Base-by-base conservation (phyloP, 2,888 invertebrate species). In the Drosophila neonasuta region DNA sequence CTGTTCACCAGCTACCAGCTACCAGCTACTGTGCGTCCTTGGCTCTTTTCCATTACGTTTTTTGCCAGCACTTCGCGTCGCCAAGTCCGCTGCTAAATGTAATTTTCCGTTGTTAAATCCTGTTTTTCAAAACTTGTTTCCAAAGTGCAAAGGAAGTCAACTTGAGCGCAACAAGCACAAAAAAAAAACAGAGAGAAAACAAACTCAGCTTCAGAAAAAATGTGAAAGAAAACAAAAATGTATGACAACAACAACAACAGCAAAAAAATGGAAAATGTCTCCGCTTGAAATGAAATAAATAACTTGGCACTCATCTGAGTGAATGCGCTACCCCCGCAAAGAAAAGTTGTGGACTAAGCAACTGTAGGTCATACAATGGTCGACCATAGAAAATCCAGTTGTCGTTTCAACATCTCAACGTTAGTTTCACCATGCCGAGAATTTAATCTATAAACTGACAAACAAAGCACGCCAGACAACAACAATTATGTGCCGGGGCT, bases 41-140 rank as follows among this genome's bases (percentile, higher is more conserved):
- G 42, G 10, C 20, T 5, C 42, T 11, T 13, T 29, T 36, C 45
- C 44, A 45, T 51, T 60, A 44, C 57, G 15, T 52, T 55, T 46
- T 36, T 36, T 34, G n/a, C 20, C 50, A 30, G 34, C 49, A 36
- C 41, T 44, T 46, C 11, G 44, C 39, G n/a, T 17, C 39, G 60
- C 32, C 74, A 79, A 67, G 78, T 80, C 71, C 72, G 71, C 71
- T 69, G 79, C 81, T 87, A 83, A 84, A 87, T 84, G 83, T 84
- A 86, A 84, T 87, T 84, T 84, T 87, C 83, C 87, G 80, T 87
- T 86, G 86, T 84, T 87, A 84, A 87, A 79, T 86, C 86, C 84
- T 78, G 87, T 79, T 84, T 84, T 84, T 86, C 68, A 78, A 87
- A 81, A 87, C 79, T 86, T 83, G 64, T 76, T 78, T 68, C 68